Evolutionary conservation across 2,888 invertebrate genomes (phyloP), one percentile per base, ranked within the genome.

Genomic region (Ceraclea dissimilis): DNA sequence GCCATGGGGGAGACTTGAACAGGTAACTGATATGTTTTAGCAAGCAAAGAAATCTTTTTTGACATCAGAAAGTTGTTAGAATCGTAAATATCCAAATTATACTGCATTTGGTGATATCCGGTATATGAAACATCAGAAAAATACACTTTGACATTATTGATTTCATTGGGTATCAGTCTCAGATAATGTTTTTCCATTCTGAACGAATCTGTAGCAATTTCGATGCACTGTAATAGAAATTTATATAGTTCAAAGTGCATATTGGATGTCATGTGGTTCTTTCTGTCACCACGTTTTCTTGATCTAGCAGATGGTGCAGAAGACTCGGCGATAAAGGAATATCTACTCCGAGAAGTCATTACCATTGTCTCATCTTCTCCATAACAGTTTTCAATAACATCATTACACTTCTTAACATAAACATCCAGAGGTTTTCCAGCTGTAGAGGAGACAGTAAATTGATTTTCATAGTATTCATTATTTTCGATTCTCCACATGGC

Each of bases 401-500:
- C 46, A 4, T 18, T 18, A 16, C 11, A 19, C 16, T 49, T 49
- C 19, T 26, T 22, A 10, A 56, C 22, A 39, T 26, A 22, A 33
- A 56, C 22, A 33, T 56, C 56, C 17, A 56, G 20, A 1, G 51
- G 56, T 22, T 31, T 46, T 21, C 47, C 46, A n/a, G 51, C 51
- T 2, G 51, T 43, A 18, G 44, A 34, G 2, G 46, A 19, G 5
- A 56, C 34, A 5, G 21, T 21, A 13, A 56, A 46, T 18, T 56
- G 48, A n/a, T 56, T 51, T 17, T 26, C 20, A 17, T 48, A 48
- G 17, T 47, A 44, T 46, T 48, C 51, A 13, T 26, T 16, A 13
- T 51, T 51, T 51, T 18, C 44, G 51, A 19, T 47, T 16, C 26
- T 21, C 56, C 56, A 56, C n/a, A 56, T 31, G 31, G 56, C 51